phyloP scores from a whole-genome alignment of 2,888 invertebrate species.

The Lasioglossum calceatum region DNA sequence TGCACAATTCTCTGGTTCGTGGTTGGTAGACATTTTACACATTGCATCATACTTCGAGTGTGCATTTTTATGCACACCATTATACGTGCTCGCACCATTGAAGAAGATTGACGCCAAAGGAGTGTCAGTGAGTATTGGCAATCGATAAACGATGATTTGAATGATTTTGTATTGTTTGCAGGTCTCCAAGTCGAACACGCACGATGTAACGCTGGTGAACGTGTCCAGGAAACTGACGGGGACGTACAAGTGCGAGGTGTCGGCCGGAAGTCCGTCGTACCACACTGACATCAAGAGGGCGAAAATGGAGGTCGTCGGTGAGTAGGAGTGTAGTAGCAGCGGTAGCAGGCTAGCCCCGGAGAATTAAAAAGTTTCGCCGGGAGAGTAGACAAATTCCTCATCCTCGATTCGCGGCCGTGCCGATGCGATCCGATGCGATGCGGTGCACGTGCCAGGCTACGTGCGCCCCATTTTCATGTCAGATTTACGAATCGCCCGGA shows the following conservation, averaged over 20 bases:
- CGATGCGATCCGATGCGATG: conserved; percentile 46
- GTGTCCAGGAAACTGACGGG: conserved; percentile 89
- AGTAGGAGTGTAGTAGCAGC: conserved; percentile 60
- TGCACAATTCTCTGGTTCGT: background rate
- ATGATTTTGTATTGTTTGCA: conserved; percentile 76
- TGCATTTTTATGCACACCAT: no score
- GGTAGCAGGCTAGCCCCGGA: background rate
- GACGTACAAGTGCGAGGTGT: conserved; percentile 90
- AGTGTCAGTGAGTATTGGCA: background rate
- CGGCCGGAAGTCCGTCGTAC: conserved; percentile 89
- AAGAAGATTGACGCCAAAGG: no score
- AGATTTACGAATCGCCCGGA: conserved; percentile 41
- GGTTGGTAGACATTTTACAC: no score
- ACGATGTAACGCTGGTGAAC: conserved; percentile 89
- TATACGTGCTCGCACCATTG: no score
- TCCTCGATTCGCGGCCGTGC: conserved; percentile 32
- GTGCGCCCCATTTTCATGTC: conserved; percentile 57
- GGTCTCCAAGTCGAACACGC: conserved; percentile 88
- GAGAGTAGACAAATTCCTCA: conserved; percentile 54
- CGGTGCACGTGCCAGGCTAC: conserved; percentile 55
- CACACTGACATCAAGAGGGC: conserved; percentile 88
- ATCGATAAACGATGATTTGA: background rate
- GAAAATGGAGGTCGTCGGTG: conserved; percentile 89
- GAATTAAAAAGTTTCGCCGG: conserved; percentile 57
- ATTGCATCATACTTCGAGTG: no score